Percentiles rank a stretch among this genome's conserved stretches.
phyloP scores from a whole-genome alignment of 1,140 invertebrate genomes.

The Drosophila albomicans region DNA sequence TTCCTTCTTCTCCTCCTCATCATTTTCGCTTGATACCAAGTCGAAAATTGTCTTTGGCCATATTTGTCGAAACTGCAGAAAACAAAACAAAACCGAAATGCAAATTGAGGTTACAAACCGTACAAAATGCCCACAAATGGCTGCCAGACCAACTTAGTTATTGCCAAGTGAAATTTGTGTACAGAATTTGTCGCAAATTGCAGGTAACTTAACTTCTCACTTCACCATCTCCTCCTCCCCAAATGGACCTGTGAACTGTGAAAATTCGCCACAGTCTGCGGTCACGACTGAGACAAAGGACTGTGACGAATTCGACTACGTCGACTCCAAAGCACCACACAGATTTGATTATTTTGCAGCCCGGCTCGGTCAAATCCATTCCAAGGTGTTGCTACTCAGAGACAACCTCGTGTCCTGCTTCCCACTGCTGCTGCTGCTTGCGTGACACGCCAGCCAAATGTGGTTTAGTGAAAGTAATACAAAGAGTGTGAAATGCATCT shows the following conservation, averaged over 20 bases:
- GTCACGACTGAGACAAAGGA: constrained; percentile 53
- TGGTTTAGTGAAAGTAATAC: neutral
- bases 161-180: constrained; percentile 54
- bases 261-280: constrained; percentile 43
- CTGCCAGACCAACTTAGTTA: constrained; percentile 21
- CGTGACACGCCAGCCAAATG: constrained; percentile 5
- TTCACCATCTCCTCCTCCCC: neutral
- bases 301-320: constrained; percentile 45
- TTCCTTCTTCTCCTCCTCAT: neutral
- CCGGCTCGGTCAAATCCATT: constrained; percentile 5
- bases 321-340: neutral
- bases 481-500: neutral
- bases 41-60: constrained; percentile 54
- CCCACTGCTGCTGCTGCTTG: neutral
- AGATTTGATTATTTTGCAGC: constrained; percentile 14
- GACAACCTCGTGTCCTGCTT: constrained; percentile 7
- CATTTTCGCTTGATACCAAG: neutral
- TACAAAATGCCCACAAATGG: constrained; percentile 56
- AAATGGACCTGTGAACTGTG: constrained; percentile 10
- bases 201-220: constrained; percentile 23
- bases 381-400: constrained; percentile 14
- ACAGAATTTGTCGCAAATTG: constrained; percentile 72
- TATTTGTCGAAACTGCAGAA: constrained; percentile 36
- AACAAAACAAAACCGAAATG: constrained; percentile 32
- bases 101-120: constrained; percentile 64